Evolutionary conservation across 2,113 vertebrate species (phyloP).

Genomic region (Sterrhoptilus dennistouni): DNA sequence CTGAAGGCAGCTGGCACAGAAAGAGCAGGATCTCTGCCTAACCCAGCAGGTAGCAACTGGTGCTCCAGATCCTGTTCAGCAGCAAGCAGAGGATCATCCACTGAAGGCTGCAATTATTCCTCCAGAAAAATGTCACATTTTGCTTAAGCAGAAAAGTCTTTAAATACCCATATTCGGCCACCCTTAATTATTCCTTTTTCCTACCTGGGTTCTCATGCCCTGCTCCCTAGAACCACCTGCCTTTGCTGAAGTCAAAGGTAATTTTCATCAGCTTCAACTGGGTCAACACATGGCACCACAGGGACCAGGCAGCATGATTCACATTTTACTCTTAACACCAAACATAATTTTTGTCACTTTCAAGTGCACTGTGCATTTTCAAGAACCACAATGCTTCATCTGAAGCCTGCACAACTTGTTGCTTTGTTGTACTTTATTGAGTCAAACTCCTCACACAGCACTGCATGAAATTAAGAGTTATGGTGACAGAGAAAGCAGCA

Average conservation of each 20-base stretch:
- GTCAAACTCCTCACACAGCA: neutral
- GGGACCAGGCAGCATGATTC: neutral
- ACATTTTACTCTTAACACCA: neutral
- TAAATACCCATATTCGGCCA: neutral
- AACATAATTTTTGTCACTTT: neutral
- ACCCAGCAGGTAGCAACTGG: neutral
- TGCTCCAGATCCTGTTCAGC: neutral
- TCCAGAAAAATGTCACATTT: neutral
- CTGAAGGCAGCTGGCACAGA: neutral
- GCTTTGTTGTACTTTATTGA: neutral
- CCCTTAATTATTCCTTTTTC: neutral
- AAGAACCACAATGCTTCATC: neutral
- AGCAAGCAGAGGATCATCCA: fast-evolving
- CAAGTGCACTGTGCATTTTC: neutral
- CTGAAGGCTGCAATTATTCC: neutral
- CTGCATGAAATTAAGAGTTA: neutral
- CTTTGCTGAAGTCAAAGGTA: neutral
- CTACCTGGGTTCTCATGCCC: neutral
- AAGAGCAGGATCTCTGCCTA: neutral
- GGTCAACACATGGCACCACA: neutral
- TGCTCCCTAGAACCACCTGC: neutral
- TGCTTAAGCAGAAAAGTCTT: neutral
- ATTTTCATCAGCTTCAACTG: neutral
- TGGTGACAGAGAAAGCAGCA: neutral
- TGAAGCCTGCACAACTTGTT: constrained; percentile 4